phyloP scores from a whole-genome alignment of 2,113 vertebrate genomes.

The human region DNA sequence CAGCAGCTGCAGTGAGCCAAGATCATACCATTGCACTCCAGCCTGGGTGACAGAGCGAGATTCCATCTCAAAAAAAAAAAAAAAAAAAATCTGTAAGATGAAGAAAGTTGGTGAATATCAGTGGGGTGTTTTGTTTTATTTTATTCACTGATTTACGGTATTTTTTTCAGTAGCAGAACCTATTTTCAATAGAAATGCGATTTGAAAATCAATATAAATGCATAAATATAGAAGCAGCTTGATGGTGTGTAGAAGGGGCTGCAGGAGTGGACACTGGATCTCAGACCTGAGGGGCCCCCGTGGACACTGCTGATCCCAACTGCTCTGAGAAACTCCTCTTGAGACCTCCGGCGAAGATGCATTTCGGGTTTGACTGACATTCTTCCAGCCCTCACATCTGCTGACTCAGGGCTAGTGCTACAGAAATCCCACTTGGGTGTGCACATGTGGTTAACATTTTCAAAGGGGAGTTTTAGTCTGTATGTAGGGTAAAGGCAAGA shows the following conservation, averaged over 20 bases:
- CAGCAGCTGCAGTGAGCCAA: too few species aligned
- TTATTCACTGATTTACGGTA: background rate
- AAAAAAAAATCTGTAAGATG: background rate
- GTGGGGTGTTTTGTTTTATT: background rate
- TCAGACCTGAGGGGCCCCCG: accelerated
- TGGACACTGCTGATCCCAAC: accelerated
- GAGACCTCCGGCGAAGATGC: background rate
- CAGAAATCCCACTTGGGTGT: background rate
- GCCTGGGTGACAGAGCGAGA: too few species aligned
- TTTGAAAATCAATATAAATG: background rate
- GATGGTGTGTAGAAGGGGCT: too few species aligned
- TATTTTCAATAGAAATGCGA: background rate
- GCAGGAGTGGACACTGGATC: too few species aligned
- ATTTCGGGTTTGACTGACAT: too few species aligned
- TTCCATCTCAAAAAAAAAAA: too few species aligned
- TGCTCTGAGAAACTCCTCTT: background rate
- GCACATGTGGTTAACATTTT: background rate
- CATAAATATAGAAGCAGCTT: background rate
- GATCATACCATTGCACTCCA: too few species aligned
- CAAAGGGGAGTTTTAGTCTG: background rate
- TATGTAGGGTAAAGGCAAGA: background rate
- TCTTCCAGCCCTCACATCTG: background rate
- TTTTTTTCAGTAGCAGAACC: background rate
- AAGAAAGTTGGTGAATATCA: background rate
- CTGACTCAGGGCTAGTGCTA: background rate